Evolutionary conservation across 2,888 invertebrate species (phyloP).

Genomic region (Agriopis leucophaearia): DNA sequence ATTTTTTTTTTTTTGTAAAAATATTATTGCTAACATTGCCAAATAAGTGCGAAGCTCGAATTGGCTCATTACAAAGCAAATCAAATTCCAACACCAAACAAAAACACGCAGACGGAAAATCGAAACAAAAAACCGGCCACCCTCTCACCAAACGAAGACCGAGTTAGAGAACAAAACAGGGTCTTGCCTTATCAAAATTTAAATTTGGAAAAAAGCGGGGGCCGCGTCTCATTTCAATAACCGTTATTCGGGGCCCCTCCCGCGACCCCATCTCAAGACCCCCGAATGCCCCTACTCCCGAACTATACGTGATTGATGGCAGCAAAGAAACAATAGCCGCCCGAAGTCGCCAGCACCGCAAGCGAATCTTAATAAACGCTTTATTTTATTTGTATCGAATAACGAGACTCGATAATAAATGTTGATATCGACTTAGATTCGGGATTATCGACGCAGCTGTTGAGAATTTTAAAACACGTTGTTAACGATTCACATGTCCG

Average conservation of each 20-base stretch:
- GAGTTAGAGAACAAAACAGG: constrained; percentile 82
- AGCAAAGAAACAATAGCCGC: constrained; percentile 82
- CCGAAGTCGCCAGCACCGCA: constrained; percentile 71
- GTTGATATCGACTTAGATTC: constrained; percentile 78
- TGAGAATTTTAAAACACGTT: constrained; percentile 63
- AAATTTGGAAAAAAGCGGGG: constrained; percentile 85
- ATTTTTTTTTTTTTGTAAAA: neutral
- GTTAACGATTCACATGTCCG: constrained; percentile 58
- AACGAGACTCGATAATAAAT: constrained; percentile 80
- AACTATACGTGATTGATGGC: constrained; percentile 83
- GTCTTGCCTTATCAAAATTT: constrained; percentile 86
- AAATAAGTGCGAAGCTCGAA: constrained; percentile 45
- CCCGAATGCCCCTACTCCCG: constrained; percentile 58
- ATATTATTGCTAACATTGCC: constrained; percentile 17
- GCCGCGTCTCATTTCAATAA: constrained; percentile 85
- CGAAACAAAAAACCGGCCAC: constrained; percentile 76
- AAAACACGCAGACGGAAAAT: constrained; percentile 70
- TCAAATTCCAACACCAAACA: constrained; percentile 63
- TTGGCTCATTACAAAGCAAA: constrained; percentile 58
- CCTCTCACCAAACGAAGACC: constrained; percentile 73
- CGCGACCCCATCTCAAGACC: constrained; percentile 50
- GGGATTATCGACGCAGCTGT: constrained; percentile 72
- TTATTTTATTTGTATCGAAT: constrained; percentile 83
- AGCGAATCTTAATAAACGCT: constrained; percentile 85
- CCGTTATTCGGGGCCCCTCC: constrained; percentile 78